A percentile compares a stretch with the other conserved stretches of the same genome.
Conservation (phyloP, 2,888 invertebrate species). For the Agrypnus murinus region DNA sequence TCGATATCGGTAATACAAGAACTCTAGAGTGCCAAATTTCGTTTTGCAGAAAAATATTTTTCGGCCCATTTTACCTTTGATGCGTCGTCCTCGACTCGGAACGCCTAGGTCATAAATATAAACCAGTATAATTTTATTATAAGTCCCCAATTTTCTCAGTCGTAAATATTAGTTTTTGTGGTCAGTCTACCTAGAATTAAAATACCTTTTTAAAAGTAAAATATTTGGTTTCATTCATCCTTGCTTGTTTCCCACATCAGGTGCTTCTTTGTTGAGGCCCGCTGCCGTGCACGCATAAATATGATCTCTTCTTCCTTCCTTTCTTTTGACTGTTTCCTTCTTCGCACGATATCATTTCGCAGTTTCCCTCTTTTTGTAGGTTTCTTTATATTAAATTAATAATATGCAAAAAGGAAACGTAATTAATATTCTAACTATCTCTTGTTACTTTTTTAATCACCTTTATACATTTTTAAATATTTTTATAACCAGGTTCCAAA, state of each 20-base stretch:
- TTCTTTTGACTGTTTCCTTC: constrained; percentile 51
- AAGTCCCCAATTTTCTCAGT: constrained; percentile 60
- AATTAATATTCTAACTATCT: too few species aligned
- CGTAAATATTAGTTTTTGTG: constrained; percentile 64
- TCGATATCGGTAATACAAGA: constrained; percentile 29
- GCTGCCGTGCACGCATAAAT: constrained; percentile 50
- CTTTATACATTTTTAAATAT: too few species aligned
- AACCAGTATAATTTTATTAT: constrained; percentile 62
- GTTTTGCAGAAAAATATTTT: constrained; percentile 30
- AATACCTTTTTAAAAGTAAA: constrained; percentile 63
- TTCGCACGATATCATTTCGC: constrained; percentile 58
- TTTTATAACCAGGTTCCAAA: too few species aligned
- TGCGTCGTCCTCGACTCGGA: constrained; percentile 50
- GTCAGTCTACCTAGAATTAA: constrained; percentile 61
- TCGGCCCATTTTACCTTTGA: constrained; percentile 35
- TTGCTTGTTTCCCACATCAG: constrained; percentile 49
- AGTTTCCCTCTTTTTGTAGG: constrained; percentile 56
- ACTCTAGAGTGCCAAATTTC: constrained; percentile 22
- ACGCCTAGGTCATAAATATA: constrained; percentile 56
- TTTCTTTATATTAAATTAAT: constrained; percentile 47
- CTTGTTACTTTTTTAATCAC: too few species aligned
- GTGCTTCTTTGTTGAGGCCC: constrained; percentile 41
- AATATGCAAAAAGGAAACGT: too few species aligned
- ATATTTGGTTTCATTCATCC: constrained; percentile 64
- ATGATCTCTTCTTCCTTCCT: constrained; percentile 59